Conservation (phyloP, 2,888 invertebrate genomes). For the Phrixothrix hirtus region DNA sequence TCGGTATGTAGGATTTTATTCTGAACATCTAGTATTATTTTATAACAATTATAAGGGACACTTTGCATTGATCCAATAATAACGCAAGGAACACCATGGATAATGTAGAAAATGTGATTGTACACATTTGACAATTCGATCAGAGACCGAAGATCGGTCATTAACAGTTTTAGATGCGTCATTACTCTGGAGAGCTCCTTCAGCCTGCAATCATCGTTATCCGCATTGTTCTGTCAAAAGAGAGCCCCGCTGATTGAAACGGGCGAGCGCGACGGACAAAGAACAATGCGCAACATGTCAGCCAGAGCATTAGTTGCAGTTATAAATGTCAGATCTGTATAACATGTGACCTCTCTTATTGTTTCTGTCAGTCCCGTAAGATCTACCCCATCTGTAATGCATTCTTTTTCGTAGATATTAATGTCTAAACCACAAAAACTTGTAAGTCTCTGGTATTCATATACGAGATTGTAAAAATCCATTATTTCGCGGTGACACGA, state of each 20-base stretch:
- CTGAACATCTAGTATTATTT: no score
- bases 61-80: no score
- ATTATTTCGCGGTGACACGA: conserved; percentile 47
- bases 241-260: conserved; percentile 47
- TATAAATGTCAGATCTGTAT: conserved; percentile 50
- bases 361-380: conserved; percentile 46
- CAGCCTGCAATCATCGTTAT: conserved; percentile 56
- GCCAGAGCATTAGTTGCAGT: conserved; percentile 48
- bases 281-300: conserved; percentile 51
- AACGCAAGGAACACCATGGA: conserved; percentile 8
- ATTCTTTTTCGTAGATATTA: conserved; percentile 46
- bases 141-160: conserved; percentile 45
- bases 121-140: conserved; percentile 50
- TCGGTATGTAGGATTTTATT: no score
- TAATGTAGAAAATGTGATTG: conserved; percentile 45
- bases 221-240: conserved; percentile 49
- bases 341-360: conserved; percentile 50
- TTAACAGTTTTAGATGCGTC: conserved; percentile 54
- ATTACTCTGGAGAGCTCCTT: conserved; percentile 50
- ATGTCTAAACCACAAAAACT: conserved; percentile 41
- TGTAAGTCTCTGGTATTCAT: conserved; percentile 33
- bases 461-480: conserved; percentile 37
- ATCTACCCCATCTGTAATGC: conserved; percentile 36
- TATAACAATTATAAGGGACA: no score
- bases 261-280: conserved; percentile 39